phyloP scores from a whole-genome alignment of 2,888 invertebrate species.

The Cryptocephalus primarius region DNA sequence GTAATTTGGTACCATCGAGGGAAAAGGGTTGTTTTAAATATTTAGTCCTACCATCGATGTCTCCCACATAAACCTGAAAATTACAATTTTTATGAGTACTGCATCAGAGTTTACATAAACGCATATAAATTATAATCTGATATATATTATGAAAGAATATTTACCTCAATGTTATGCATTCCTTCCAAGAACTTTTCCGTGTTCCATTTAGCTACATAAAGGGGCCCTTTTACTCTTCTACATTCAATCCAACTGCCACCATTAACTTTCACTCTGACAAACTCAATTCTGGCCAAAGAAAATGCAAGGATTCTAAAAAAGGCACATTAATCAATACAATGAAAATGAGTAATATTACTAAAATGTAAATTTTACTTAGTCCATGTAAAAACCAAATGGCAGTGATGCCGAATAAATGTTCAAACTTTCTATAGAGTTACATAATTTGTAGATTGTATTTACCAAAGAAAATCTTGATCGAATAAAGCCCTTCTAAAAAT shows the following conservation, averaged over 20 bases:
- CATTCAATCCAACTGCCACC: constrained; percentile 53
- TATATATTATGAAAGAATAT: background rate
- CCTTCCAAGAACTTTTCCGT: constrained; percentile 53
- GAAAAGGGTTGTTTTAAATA: constrained; percentile 61
- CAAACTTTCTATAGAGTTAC: too few relatives aligned
- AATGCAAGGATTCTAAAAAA: constrained; percentile 61
- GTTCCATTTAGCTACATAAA: constrained; percentile 65
- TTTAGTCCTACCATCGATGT: constrained; percentile 46
- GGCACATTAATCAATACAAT: background rate
- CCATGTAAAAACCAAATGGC: too few relatives aligned
- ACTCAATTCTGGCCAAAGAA: constrained; percentile 52
- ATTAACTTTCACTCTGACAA: constrained; percentile 59
- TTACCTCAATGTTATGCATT: constrained; percentile 54
- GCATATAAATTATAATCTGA: background rate
- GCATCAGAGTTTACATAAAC: background rate
- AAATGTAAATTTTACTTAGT: too few relatives aligned
- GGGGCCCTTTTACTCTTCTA: constrained; percentile 49
- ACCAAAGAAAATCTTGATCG: too few relatives aligned
- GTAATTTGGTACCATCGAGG: constrained; percentile 57
- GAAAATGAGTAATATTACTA: too few relatives aligned
- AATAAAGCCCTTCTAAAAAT: too few relatives aligned
- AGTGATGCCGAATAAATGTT: too few relatives aligned
- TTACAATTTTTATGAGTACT: constrained; percentile 1
- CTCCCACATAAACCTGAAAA: constrained; percentile 45
- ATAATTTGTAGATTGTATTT: too few relatives aligned